Conservation (phyloP, 2,888 invertebrate species). For the Morpho helenor region DNA sequence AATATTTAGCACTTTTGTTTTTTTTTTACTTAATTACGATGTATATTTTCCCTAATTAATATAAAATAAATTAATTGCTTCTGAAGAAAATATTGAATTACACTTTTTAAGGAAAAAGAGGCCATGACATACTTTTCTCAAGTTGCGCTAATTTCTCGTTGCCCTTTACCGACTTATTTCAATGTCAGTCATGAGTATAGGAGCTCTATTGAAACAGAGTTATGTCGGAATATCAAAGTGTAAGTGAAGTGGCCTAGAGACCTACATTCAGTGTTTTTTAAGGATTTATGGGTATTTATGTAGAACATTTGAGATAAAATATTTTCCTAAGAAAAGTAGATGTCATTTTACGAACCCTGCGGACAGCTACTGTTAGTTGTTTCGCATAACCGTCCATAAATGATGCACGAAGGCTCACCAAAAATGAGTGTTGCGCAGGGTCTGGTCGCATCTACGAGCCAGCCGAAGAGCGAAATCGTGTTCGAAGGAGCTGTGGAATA, state of each 20-base stretch:
- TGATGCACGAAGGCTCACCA: constrained; percentile 85
- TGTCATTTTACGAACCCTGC: constrained; percentile 52
- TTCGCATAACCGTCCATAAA: constrained; percentile 67
- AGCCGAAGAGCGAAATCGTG: constrained; percentile 68
- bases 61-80: constrained; percentile 1
- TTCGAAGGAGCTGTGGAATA: constrained; percentile 67
- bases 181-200: constrained; percentile 82
- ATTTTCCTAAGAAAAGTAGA: constrained; percentile 61
- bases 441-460: constrained; percentile 82
- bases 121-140: constrained; percentile 64
- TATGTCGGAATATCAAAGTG: constrained; percentile 88
- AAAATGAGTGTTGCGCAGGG: constrained; percentile 83
- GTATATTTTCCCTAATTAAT: not conserved
- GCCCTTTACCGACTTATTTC: constrained; percentile 79
- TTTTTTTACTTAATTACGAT: constrained; percentile 24
- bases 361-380: constrained; percentile 52
- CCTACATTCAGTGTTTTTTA: constrained; percentile 84
- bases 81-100: constrained; percentile 9
- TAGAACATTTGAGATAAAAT: constrained; percentile 81
- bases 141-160: constrained; percentile 72
- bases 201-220: constrained; percentile 84
- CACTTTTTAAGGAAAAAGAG: constrained; percentile 39
- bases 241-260: constrained; percentile 94
- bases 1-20: constrained; percentile 34
- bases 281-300: constrained; percentile 53